These are phyloP conservation scores for Ceramica pisi DNA, from an alignment of 2,888 invertebrate genomes.

Conservation along the genomic window DNA sequence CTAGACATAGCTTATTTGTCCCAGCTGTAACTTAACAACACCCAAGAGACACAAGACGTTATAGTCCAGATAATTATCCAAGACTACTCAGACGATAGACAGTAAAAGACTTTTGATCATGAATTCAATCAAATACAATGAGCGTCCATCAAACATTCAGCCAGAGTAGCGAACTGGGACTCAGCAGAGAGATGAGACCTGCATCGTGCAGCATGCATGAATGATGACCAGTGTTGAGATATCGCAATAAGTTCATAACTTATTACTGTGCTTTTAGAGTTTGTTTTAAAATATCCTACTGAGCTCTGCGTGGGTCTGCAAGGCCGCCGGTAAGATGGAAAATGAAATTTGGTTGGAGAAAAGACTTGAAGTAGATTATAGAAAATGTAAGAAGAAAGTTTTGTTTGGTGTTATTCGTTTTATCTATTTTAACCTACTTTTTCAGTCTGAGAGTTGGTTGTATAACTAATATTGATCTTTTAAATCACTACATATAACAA, in stretches of 20 bases:
- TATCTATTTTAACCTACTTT: slow-evolving; percentile 11
- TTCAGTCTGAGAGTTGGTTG: neutral
- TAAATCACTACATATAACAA: too few relatives aligned
- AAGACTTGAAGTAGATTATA: slow-evolving; percentile 29
- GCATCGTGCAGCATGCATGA: slow-evolving; percentile 49
- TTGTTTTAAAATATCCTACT: slow-evolving; percentile 39
- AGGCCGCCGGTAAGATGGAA: slow-evolving; percentile 20
- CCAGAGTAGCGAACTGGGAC: slow-evolving; percentile 32
- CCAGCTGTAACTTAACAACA: neutral
- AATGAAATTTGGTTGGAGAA: slow-evolving; percentile 31
- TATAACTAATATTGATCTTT: neutral
- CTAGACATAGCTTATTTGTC: neutral
- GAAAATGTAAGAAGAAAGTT: slow-evolving; percentile 24
- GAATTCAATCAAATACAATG: slow-evolving; percentile 38
- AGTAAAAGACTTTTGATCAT: slow-evolving; percentile 21
- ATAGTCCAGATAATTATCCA: neutral
- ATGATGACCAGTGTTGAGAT: slow-evolving; percentile 44
- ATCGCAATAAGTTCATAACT: slow-evolving; percentile 53
- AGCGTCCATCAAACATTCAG: slow-evolving; percentile 49
- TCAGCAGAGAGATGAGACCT: slow-evolving; percentile 30
- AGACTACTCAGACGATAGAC: neutral
- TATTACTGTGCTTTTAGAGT: slow-evolving; percentile 44
- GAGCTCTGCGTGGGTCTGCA: neutral
- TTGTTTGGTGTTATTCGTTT: slow-evolving; percentile 5
- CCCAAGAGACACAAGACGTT: neutral